phyloP scores from a whole-genome alignment of 2,797 vertebrate genomes.

The Allobates femoralis region DNA sequence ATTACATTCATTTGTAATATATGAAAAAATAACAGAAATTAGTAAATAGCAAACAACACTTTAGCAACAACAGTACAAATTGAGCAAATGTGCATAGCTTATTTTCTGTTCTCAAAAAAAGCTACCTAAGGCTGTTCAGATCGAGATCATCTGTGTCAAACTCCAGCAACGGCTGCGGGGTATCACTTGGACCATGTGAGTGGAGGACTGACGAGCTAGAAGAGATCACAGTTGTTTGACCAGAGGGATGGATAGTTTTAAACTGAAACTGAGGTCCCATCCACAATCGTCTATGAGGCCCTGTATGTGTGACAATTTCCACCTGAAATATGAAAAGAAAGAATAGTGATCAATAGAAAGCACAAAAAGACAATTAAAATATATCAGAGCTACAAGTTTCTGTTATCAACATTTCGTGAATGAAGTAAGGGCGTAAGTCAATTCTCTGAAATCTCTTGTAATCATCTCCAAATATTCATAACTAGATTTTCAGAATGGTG shows the following conservation, averaged over 20 bases:
- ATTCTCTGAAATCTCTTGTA: neutral
- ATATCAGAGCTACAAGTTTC: neutral
- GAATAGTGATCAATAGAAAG: neutral
- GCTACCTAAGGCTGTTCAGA: conserved; percentile 93
- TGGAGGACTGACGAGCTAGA: conserved; percentile 97
- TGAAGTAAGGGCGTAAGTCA: no score
- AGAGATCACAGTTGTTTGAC: conserved; percentile 96
- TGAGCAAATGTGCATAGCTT: neutral
- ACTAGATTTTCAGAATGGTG: neutral
- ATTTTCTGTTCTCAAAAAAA: neutral
- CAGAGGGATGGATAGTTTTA: conserved; percentile 96
- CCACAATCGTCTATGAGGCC: conserved; percentile 94
- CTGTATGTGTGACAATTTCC: conserved; percentile 97
- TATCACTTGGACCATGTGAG: conserved; percentile 90
- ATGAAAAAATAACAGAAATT: neutral
- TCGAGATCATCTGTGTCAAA: conserved; percentile 96
- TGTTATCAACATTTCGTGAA: no score
- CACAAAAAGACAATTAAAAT: neutral
- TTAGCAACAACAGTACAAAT: neutral
- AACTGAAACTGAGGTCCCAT: conserved; percentile 99
- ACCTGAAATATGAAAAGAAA: conserved; percentile 78
- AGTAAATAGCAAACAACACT: neutral
- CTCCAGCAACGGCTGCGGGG: conserved; percentile 93
- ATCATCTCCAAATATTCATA: neutral
- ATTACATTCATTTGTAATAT: neutral